Evolutionary conservation across 2,113 vertebrate species (phyloP).

Genomic region (Alouatta palliata): DNA sequence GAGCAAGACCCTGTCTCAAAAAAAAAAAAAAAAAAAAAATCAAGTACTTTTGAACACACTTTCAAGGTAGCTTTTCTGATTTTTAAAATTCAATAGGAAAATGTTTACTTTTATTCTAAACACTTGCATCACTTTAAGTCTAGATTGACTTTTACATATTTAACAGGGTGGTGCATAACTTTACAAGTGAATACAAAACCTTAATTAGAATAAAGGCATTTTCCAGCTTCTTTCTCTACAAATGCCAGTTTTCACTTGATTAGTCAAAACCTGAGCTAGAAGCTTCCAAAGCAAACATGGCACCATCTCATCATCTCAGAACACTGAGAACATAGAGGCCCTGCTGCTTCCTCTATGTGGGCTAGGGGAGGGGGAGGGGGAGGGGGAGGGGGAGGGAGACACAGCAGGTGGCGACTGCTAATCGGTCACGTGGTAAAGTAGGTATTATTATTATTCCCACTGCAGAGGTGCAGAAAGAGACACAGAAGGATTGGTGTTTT

Average conservation of each 20-base stretch:
- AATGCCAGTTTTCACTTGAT: neutral
- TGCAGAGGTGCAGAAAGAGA: neutral
- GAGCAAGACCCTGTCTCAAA: neutral
- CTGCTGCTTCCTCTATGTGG: neutral
- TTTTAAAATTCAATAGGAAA: neutral
- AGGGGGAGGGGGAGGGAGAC: neutral
- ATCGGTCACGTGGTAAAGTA: neutral
- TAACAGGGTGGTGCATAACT: neutral
- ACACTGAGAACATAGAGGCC: accelerated
- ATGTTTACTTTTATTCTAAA: neutral
- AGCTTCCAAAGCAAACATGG: neutral
- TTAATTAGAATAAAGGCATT: neutral
- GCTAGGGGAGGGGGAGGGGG: neutral
- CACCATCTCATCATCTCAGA: neutral
- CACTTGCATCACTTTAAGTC: neutral
- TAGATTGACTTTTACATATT: neutral
- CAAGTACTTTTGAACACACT: neutral
- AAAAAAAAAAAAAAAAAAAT: neutral
- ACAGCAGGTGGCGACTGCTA: neutral
- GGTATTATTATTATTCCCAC: neutral
- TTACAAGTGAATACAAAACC: neutral
- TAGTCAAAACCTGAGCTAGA: neutral
- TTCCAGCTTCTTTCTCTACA: neutral
- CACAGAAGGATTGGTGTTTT: neutral
- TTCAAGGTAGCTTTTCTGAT: neutral